phyloP scores from a whole-genome alignment of 2,888 invertebrate species.

The Biston betularia region DNA sequence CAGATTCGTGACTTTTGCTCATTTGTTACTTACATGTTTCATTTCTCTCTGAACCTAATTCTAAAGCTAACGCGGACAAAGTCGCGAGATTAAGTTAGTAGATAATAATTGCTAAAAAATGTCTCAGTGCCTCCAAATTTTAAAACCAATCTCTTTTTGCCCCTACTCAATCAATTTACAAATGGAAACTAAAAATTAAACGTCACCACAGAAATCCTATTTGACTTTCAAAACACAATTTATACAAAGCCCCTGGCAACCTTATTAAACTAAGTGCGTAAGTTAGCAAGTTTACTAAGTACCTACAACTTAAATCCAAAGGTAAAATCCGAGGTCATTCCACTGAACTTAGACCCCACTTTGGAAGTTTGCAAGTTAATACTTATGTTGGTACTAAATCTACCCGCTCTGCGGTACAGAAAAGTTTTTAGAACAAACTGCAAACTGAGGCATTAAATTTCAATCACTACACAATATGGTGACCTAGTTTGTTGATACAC shows the following conservation, averaged over 20 bases:
- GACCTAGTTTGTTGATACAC: constrained; percentile 55
- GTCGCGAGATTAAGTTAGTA: too few species aligned
- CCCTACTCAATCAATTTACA: too few species aligned
- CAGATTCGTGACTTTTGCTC: too few species aligned
- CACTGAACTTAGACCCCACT: constrained; percentile 43
- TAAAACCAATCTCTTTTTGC: too few species aligned
- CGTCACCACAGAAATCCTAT: constrained; percentile 20
- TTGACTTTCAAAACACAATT: constrained; percentile 34
- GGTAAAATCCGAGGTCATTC: constrained; percentile 46
- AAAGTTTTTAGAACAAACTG: constrained; percentile 61
- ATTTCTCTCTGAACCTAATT: too few species aligned
- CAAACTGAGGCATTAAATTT: constrained; percentile 65
- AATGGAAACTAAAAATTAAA: constrained; percentile 9
- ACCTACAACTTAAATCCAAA: constrained; percentile 36
- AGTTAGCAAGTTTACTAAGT: constrained; percentile 33
- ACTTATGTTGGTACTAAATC: constrained; percentile 41
- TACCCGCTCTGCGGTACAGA: constrained; percentile 42
- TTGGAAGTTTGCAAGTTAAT: constrained; percentile 41
- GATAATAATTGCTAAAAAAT: too few species aligned
- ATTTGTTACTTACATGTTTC: too few species aligned
- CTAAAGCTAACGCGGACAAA: too few species aligned
- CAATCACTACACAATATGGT: constrained; percentile 68
- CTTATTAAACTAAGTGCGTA: constrained; percentile 39
- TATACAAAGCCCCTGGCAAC: constrained; percentile 28
- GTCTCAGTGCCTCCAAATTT: too few species aligned